Evolutionary conservation across 2,888 invertebrate species (phyloP), one percentile per base, ranked within the genome.

Genomic region (Cybosia mesomella): DNA sequence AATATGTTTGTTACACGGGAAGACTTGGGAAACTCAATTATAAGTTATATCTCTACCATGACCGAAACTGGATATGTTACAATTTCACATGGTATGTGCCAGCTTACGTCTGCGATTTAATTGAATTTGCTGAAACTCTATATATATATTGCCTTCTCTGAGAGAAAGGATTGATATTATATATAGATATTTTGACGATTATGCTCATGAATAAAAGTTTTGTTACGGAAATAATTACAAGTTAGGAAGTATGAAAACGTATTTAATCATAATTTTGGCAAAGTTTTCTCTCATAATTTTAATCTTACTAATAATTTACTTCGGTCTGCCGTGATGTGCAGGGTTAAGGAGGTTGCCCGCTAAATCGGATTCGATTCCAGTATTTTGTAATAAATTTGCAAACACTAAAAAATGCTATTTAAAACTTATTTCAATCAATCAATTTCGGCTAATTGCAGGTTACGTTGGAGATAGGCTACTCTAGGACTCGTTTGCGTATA

Each of bases 171-270:
- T n/a, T 8, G 49, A 49, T 49, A 34, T 34, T 49, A 1, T 18
- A 49, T n/a, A 49, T 49, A 49, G 49, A 49, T 49, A 18, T 43
- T 18, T 43, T 43, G 49, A n/a, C n/a, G 49, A 49, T 49, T n/a
- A 49, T 49, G 49, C 49, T 49, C n/a, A 49, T 49, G 49, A 49
- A 49, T n/a, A 49, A 5, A 49, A 49, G 49, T 49, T 49, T 49
- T 49, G n/a, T 49, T 1, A 49, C n/a, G 49, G 43, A 49, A 49
- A 49, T 49, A 49, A 49, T 49, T 49, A 49, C n/a, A 49, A 49
- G 49, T 49, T 49, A n/a, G 49, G n/a, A n/a, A 49, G n/a, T 49
- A 49, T 49, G 49, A n/a, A 49, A 49, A n/a, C 49, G 18, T 49
- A 49, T 18, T n/a, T 49, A 49, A 49, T 49, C 49, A 49, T 49